Evolutionary conservation across 2,113 vertebrate species (phyloP).

Genomic region (Capreolus pygargus): DNA sequence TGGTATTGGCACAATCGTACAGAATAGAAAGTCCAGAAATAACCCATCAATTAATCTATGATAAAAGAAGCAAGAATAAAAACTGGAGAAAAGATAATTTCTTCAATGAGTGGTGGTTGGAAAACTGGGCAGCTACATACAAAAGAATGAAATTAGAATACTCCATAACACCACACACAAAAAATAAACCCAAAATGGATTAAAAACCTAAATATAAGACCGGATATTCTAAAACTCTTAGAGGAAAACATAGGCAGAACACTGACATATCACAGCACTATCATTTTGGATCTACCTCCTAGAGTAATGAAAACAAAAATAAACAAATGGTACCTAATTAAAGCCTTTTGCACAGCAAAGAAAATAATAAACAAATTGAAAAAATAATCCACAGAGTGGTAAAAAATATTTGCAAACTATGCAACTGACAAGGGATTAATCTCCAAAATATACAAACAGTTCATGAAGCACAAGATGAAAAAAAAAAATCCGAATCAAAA

Average conservation of each 20-base stretch:
- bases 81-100: neutral
- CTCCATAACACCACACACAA: neutral
- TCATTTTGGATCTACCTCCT: neutral
- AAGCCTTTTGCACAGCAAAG: neutral
- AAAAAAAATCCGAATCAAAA: neutral
- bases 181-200: neutral
- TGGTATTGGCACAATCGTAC: neutral
- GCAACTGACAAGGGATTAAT: neutral
- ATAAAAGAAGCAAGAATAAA: neutral
- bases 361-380: neutral
- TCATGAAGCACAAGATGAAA: neutral
- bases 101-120: neutral
- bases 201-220: neutral
- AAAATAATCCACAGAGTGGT: neutral
- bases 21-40: neutral
- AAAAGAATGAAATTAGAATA: neutral
- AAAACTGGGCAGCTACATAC: neutral
- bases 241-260: neutral
- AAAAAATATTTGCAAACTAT: neutral
- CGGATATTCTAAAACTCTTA: neutral
- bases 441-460: neutral
- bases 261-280: neutral
- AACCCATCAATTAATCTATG: neutral
- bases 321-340: neutral
- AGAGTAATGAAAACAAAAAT: neutral